Evolutionary conservation across 2,113 vertebrate species (phyloP).

Genomic region (Heterocephalus glaber): DNA sequence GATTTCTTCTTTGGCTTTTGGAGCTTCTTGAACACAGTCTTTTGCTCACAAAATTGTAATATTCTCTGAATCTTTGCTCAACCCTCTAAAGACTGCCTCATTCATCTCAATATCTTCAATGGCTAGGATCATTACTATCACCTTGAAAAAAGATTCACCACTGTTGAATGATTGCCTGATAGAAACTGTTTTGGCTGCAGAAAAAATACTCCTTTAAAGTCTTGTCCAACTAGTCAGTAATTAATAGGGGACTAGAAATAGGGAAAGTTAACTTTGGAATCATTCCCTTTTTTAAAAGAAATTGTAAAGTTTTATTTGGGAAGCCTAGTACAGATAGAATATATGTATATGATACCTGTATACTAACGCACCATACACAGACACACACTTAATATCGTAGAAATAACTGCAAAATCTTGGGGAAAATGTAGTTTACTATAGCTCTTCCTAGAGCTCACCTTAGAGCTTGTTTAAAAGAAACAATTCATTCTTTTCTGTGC

Average conservation of each 20-base stretch:
- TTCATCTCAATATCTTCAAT: slow-evolving; percentile 12
- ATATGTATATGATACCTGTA: neutral
- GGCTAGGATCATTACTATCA: neutral
- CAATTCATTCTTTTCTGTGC: slow-evolving; percentile 34
- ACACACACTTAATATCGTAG: neutral
- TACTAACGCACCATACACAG: neutral
- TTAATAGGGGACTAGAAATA: neutral
- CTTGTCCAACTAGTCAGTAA: neutral
- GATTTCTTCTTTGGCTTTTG: slow-evolving; percentile 8
- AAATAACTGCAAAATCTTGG: neutral
- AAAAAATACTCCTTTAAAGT: slow-evolving; percentile 44
- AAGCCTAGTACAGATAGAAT: neutral
- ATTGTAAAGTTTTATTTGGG: neutral
- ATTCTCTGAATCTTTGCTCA: neutral
- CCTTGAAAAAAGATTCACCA: neutral
- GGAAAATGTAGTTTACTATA: neutral
- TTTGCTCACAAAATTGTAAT: neutral
- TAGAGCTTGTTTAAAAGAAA: slow-evolving; percentile 58
- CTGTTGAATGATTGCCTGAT: slow-evolving; percentile 14
- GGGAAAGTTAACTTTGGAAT: slow-evolving; percentile 22
- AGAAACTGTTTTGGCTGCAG: slow-evolving; percentile 28
- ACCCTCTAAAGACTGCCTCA: neutral
- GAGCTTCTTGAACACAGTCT: neutral
- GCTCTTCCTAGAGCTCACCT: slow-evolving; percentile 29
- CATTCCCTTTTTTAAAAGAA: slow-evolving; percentile 28